Conservation (phyloP, 2,797 vertebrate species). For the Rhynchonycteris naso region DNA sequence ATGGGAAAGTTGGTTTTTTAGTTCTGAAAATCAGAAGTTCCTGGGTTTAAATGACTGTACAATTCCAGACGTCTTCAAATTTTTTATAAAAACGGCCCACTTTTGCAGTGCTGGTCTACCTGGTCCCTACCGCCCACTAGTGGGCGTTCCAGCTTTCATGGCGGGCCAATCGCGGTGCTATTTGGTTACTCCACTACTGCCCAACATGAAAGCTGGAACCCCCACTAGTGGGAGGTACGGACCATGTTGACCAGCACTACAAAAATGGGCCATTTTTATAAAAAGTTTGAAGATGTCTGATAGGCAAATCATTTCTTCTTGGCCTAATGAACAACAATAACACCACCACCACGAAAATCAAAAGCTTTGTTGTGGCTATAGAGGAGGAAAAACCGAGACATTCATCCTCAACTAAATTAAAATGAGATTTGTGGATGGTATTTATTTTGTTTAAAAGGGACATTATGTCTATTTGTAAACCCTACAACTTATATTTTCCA, state of each 20-base stretch:
- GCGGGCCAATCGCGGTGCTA: too few species aligned
- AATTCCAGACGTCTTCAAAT: too few species aligned
- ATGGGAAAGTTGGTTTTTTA: background rate
- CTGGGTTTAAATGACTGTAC: background rate
- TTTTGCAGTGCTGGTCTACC: too few species aligned
- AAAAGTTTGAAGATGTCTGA: too few species aligned
- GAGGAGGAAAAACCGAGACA: background rate
- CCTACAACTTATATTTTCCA: conserved; percentile 42
- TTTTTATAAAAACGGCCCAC: too few species aligned
- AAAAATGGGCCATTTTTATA: too few species aligned
- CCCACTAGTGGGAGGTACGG: too few species aligned
- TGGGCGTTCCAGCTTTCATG: too few species aligned
- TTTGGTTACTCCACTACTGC: too few species aligned
- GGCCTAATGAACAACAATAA: background rate
- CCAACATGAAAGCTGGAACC: too few species aligned
- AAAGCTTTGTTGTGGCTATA: conserved; percentile 41
- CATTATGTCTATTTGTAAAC: conserved; percentile 65
- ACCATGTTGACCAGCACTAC: too few species aligned
- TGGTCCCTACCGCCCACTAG: too few species aligned
- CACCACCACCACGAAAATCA: conserved; percentile 38
- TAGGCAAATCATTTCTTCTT: conserved; percentile 34
- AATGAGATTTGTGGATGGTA: conserved; percentile 10
- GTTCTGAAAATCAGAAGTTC: conserved; percentile 52
- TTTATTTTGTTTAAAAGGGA: conserved; percentile 66
- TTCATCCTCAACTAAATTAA: conserved; percentile 56